Conservation (phyloP, 2,888 invertebrate species). For the Catocala nupta region DNA sequence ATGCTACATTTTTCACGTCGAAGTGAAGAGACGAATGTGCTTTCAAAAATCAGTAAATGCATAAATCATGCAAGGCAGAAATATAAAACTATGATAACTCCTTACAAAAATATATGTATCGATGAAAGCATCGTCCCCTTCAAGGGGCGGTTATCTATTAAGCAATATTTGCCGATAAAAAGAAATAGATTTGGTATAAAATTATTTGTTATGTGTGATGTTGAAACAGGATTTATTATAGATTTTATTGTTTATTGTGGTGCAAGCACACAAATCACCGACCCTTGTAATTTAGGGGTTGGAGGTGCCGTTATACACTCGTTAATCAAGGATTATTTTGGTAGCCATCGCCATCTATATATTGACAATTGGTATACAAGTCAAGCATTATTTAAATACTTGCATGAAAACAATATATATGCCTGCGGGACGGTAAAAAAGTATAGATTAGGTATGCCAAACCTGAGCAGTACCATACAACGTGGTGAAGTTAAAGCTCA, state of each 20-base stretch:
- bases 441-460: slow-evolving; percentile 20
- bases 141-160: slow-evolving; percentile 28
- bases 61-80: slow-evolving; percentile 24
- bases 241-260: slow-evolving; percentile 43
- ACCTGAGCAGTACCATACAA: slow-evolving; percentile 17
- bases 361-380: slow-evolving; percentile 43
- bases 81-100: slow-evolving; percentile 23
- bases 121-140: slow-evolving; percentile 33
- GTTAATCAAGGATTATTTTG: slow-evolving; percentile 29
- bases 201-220: slow-evolving; percentile 24
- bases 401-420: slow-evolving; percentile 19
- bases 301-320: slow-evolving; percentile 28
- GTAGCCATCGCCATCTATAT: slow-evolving; percentile 33
- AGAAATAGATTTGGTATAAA: slow-evolving; percentile 37
- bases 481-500: slow-evolving; percentile 25
- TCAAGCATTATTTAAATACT: slow-evolving; percentile 34
- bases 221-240: slow-evolving; percentile 19
- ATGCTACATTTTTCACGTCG: slow-evolving; percentile 37
- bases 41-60: slow-evolving; percentile 14
- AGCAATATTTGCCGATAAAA: slow-evolving; percentile 36
- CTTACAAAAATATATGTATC: slow-evolving; percentile 27
- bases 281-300: slow-evolving; percentile 28
- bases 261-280: slow-evolving; percentile 26
- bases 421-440: slow-evolving; percentile 28
- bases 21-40: slow-evolving; percentile 22